Percentiles rank a stretch among this genome's conserved stretches.
Evolutionary conservation across 2,797 vertebrate species (phyloP).

Genomic region (Characodon lateralis): DNA sequence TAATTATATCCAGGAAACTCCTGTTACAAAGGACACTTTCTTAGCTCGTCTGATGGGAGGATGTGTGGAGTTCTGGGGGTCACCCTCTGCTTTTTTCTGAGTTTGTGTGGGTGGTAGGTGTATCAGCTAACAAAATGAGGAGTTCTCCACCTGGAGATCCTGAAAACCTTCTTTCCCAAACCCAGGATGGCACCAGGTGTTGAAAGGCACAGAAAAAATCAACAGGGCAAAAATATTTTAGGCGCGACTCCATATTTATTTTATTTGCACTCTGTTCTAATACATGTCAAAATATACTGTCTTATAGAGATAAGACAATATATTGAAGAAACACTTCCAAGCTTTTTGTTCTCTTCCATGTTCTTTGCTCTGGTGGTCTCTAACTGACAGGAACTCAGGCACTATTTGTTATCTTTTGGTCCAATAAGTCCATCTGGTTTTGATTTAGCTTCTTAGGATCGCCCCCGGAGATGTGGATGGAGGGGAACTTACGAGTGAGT

Average conservation of each 20-base stretch:
- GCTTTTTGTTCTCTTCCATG: conserved; percentile 70
- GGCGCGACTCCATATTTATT: conserved; percentile 42
- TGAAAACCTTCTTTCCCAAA: conserved; percentile 79
- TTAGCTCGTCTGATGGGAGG: conserved; percentile 67
- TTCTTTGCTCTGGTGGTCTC: conserved; percentile 89
- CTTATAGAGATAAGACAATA: conserved; percentile 42
- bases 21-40: conserved; percentile 83
- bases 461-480: conserved; percentile 85
- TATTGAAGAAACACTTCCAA: conserved; percentile 41
- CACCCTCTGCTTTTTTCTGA: conserved; percentile 43
- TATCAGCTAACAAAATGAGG: conserved; percentile 84
- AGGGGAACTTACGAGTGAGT: conserved; percentile 71
- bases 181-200: conserved; percentile 80
- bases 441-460: conserved; percentile 92
- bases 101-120: conserved; percentile 72
- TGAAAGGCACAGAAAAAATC: conserved; percentile 27
- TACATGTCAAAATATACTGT: conserved; percentile 43
- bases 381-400: conserved; percentile 86
- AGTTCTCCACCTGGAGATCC: conserved; percentile 86
- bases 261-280: conserved; percentile 16
- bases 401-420: conserved; percentile 96
- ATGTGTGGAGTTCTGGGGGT: conserved; percentile 58
- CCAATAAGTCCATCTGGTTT: conserved; percentile 98
- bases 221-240: conserved; percentile 1
- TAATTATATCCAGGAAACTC: conserved; percentile 85